A percentile compares a stretch with the other conserved stretches of the same genome.
phyloP scores from a whole-genome alignment of 2,113 vertebrate species.

The Otolemur garnettii region DNA sequence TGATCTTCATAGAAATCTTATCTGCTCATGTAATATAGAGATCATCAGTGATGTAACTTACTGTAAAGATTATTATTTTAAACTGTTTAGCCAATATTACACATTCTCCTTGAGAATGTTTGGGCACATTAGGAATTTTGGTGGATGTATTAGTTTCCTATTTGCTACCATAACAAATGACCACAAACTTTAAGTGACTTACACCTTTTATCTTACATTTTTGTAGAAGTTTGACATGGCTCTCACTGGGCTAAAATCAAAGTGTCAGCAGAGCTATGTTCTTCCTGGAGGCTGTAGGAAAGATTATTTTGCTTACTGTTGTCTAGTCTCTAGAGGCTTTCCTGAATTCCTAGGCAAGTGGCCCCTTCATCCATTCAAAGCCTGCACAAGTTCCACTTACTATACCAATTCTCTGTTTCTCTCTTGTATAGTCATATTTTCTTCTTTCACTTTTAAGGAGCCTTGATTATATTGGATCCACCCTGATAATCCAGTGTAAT shows the following conservation, averaged over 20 bases:
- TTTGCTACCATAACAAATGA: constrained; percentile 23
- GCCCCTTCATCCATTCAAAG: background rate
- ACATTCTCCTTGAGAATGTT: background rate
- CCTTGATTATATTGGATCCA: background rate
- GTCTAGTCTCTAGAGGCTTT: background rate
- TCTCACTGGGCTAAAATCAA: background rate
- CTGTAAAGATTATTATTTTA: background rate
- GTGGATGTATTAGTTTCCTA: constrained; percentile 46
- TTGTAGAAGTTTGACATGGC: background rate
- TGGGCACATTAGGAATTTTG: background rate
- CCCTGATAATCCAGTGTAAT: background rate
- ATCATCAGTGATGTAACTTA: background rate
- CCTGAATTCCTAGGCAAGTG: background rate
- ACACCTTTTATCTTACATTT: constrained; percentile 29
- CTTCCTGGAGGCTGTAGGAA: background rate
- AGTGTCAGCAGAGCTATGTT: background rate
- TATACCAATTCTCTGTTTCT: background rate
- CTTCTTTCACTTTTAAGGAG: background rate
- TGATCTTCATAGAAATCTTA: background rate
- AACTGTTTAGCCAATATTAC: background rate
- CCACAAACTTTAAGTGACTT: background rate
- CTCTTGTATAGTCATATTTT: background rate
- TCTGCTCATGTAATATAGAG: background rate
- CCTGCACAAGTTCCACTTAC: background rate
- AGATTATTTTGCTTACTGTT: background rate